phyloP scores from a whole-genome alignment of 2,113 vertebrate species.

The Microcebus murinus region DNA sequence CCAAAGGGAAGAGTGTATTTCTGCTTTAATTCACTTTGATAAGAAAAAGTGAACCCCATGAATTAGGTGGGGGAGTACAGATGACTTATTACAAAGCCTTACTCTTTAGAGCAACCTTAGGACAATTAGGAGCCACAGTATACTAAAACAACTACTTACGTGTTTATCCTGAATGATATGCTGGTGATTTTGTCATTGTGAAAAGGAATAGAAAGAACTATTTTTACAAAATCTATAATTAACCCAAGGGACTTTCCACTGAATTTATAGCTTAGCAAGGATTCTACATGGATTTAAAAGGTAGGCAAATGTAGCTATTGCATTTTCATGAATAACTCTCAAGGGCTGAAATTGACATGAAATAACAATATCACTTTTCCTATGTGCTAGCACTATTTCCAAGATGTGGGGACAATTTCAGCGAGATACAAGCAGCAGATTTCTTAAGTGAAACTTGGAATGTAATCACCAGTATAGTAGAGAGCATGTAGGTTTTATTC shows the following conservation, averaged over 20 bases:
- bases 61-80: conserved; percentile 46
- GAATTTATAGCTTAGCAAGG: conserved; percentile 59
- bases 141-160: conserved; percentile 74
- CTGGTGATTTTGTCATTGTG: conserved; percentile 62
- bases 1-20: conserved; percentile 59
- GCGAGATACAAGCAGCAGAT: not conserved
- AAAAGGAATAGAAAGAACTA: conserved; percentile 77
- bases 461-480: not conserved
- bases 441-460: not conserved
- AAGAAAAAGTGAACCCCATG: conserved; percentile 72
- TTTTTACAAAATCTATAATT: conserved; percentile 80
- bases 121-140: conserved; percentile 69
- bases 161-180: conserved; percentile 79
- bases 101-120: conserved; percentile 47
- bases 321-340: conserved; percentile 63
- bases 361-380: conserved; percentile 24
- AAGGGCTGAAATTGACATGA: not conserved
- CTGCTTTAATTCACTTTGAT: conserved; percentile 65
- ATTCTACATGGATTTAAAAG: conserved; percentile 65
- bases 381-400: not conserved
- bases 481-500: not conserved
- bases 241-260: conserved; percentile 58
- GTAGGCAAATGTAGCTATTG: not conserved
- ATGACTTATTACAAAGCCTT: not conserved
- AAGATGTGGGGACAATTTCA: not conserved